These are phyloP conservation scores for Cassiopea andromeda DNA, from an alignment of 30 jellyfish, hydroid and myxozoan species.

Conservation along the genomic window DNA sequence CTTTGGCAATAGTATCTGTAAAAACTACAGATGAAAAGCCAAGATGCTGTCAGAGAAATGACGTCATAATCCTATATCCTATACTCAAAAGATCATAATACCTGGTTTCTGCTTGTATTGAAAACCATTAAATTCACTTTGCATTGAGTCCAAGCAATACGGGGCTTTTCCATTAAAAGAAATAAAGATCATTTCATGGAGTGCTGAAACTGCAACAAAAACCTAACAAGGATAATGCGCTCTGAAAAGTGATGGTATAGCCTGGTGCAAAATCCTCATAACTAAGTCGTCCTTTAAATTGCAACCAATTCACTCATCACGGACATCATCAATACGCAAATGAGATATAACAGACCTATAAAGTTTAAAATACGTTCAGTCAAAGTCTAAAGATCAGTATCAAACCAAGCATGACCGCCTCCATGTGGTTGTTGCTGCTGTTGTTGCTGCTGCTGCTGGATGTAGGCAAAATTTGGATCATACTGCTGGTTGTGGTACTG, in stretches of 20 bases:
- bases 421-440: conserved; percentile 78
- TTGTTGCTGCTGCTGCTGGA: conserved; percentile 74
- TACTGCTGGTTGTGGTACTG: conserved; percentile 80
- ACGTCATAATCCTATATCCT: no score
- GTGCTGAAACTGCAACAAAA: background rate
- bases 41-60: no score
- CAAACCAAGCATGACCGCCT: conserved; percentile 98
- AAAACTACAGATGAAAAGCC: no score
- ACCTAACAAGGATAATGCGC: background rate
- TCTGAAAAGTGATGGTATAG: background rate
- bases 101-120: background rate
- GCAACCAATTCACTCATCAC: conserved; percentile 4
- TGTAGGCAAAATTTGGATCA: conserved; percentile 73
- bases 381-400: conserved; percentile 81
- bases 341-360: conserved; percentile 1
- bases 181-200: background rate
- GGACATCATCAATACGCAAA: conserved; percentile 32
- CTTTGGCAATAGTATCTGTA: no score
- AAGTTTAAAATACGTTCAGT: conserved; percentile 35
- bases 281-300: background rate
- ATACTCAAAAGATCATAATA: no score
- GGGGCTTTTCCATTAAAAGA: background rate
- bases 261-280: background rate
- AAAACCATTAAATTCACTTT: background rate
- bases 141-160: background rate